Base-by-base conservation (phyloP, 1,140 invertebrate genomes). In the Eufriesea mexicana region DNA sequence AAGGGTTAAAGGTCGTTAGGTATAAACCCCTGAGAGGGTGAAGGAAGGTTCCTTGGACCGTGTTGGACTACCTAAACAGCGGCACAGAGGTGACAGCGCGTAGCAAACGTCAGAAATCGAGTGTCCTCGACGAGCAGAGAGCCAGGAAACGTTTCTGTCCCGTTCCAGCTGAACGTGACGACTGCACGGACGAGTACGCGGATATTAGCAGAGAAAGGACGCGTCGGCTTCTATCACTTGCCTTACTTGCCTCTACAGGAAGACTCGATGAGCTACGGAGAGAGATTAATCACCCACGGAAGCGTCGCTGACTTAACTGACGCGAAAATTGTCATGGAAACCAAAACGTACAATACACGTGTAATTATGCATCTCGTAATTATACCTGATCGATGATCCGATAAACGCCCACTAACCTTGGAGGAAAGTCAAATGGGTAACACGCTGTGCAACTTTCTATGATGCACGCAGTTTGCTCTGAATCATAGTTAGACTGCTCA, bases 71-170 rank as follows among this genome's bases (percentile, higher is more conserved):
- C 72, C 75, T 51, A 83, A 71, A 49, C 61, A 59, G n/a, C n/a
- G n/a, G n/a, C n/a, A n/a, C n/a, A n/a, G n/a, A n/a, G 47, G 75
- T 62, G 67, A 85, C 77, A 66, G 12, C 77, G 74, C 76, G 51
- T 66, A 77, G 61, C 83, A 80, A 83, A 71, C 81, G 74, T 87
- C 90, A 88, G 89, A 90, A 90, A 91, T 90, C 87, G 86, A 71
- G 42, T 49, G 79, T 81, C 77, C 83, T 84, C 85, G 79, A 67
- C 68, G 45, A 57, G 82, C 47, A 83, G 81, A 70, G 81, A 83
- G 72, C 68, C 79, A 81, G 81, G 86, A 85, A 92, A 90, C 86
- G 87, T 87, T 79, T 82, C 76, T 42, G 78, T 67, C 82, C 89
- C 90, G 85, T 91, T 92, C 92, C 89, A 83, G 89, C 82, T 83